Percentiles rank a stretch among this genome's conserved stretches.
Conservation (phyloP, 2,113 vertebrate genomes). For the Balaeniceps rex region DNA sequence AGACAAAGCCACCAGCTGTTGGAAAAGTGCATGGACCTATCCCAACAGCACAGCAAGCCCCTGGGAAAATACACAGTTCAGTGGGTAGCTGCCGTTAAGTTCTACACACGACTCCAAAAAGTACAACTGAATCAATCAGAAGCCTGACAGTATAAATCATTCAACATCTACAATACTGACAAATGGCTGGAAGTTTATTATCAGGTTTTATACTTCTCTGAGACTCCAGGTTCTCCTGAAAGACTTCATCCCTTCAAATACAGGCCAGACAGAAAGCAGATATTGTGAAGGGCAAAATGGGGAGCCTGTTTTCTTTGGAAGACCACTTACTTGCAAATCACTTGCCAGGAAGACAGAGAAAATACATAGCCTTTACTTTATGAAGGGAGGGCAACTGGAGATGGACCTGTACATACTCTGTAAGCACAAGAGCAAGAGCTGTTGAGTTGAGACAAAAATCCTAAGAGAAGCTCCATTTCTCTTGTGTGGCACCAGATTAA, state of each 20-base stretch:
- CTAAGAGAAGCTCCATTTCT: background rate
- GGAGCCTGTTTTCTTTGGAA: background rate
- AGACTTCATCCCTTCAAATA: background rate
- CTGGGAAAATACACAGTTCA: background rate
- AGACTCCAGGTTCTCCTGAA: background rate
- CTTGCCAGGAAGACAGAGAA: background rate
- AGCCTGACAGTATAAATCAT: background rate
- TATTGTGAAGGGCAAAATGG: fast-evolving
- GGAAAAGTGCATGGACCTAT: background rate
- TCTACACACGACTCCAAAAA: background rate
- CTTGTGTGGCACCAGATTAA: background rate
- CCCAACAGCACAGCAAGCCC: background rate
- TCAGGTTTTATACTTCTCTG: background rate
- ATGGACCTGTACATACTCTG: background rate
- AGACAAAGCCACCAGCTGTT: background rate
- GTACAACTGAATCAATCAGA: background rate
- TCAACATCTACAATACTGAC: fast-evolving
- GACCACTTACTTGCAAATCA: background rate
- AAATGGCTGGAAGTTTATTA: background rate
- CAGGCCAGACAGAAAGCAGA: background rate
- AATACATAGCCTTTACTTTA: background rate
- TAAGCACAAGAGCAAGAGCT: background rate
- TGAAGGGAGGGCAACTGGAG: background rate
- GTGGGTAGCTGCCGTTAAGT: background rate
- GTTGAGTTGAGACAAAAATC: background rate